Base-by-base conservation (phyloP, 1,140 invertebrate genomes). In the Plodia interpunctella region DNA sequence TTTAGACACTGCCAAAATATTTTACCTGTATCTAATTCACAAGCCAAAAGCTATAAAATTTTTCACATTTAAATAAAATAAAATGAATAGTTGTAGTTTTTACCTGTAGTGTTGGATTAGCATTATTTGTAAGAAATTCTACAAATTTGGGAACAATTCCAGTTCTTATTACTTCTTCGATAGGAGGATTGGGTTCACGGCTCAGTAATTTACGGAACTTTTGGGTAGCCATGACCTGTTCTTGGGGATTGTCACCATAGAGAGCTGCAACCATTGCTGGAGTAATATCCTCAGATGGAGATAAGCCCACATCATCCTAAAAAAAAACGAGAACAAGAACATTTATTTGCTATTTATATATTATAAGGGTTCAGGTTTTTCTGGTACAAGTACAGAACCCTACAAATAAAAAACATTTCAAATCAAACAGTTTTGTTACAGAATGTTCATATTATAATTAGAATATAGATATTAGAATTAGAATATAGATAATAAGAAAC, bases 141-240 rank as follows among this genome's bases (percentile, higher is more conserved):
- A 99, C 97, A 92, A 99, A 99, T 90, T 94, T 93, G 21, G 98
- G 98, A 62, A 99, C 96, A 80, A 99, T 98, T 72, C 98, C 98
- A 57, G 97, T 97, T 72, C 95, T 92, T 77, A 99, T 99, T n/a
- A 99, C 98, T 92, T 99, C 97, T 90, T 99, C 97, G 75, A 99
- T 99, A 1, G 97, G 98, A 52, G 98, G 98, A 92, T 99, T 98
- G 8, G 98, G 98, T 90, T 99, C 98, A 87, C 94, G 92, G 67
- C 97, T 98, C 44, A 99, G 90, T 52, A 99, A 91, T 91, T 98
- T 99, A 62, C 98, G 93, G 90, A 99, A 99, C 81, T 95, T 97
- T 78, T 99, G 97, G 52, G 97, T 99, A 13, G 98, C 97, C 74
- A 91, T 90, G 53, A 99, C 91, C 80, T 98, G 97, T 69, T 96